phyloP scores from a whole-genome alignment of 2,888 invertebrate genomes.

The Agrypnus murinus region DNA sequence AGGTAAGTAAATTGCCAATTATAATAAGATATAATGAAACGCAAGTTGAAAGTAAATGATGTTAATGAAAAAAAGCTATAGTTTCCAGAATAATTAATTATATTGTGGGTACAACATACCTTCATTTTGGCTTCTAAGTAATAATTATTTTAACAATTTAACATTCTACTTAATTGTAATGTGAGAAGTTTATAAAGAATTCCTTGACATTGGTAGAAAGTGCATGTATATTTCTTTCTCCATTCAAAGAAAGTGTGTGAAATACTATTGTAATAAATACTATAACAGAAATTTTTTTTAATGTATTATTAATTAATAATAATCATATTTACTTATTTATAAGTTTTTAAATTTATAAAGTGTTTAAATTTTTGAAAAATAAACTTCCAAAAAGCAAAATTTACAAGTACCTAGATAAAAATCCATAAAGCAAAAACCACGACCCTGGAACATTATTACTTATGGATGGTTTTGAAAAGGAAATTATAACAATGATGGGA shows the following conservation, averaged over 20 bases:
- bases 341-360: too few relatives aligned
- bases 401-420: too few relatives aligned
- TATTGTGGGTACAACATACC: constrained; percentile 1
- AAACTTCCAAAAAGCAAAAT: too few relatives aligned
- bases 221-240: constrained; percentile 60
- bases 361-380: too few relatives aligned
- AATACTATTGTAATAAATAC: constrained; percentile 28
- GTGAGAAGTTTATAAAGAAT: constrained; percentile 47
- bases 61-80: constrained; percentile 19
- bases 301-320: constrained; percentile 15
- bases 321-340: neutral
- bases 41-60: constrained; percentile 8
- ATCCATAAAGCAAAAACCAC: constrained; percentile 5
- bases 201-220: constrained; percentile 54
- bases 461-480: constrained; percentile 58
- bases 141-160: constrained; percentile 30
- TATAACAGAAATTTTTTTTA: constrained; percentile 1
- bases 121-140: neutral
- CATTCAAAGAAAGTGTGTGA: constrained; percentile 58
- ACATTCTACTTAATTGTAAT: constrained; percentile 39
- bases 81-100: constrained; percentile 12
- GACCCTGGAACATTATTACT: constrained; percentile 44
- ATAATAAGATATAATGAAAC: constrained; percentile 15
- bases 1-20: neutral
- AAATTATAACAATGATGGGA: constrained; percentile 69